These are phyloP conservation scores for Conus canariensis DNA, from an alignment of 2,888 invertebrate genomes.

Conservation along the genomic window DNA sequence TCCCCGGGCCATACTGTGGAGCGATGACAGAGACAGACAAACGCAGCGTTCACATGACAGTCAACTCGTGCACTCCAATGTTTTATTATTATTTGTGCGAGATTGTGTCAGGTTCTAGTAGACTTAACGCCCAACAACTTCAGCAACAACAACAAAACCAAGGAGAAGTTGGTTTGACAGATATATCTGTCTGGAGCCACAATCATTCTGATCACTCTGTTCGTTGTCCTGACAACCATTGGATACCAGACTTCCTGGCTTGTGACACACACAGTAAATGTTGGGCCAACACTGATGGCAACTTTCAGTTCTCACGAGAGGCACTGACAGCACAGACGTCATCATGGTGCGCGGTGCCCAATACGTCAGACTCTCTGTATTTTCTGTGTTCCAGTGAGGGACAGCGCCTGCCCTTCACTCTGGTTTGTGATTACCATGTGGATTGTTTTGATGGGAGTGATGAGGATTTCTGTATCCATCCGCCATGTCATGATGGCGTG, in stretches of 20 bases:
- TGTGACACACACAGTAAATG: neutral
- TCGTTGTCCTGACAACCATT: neutral
- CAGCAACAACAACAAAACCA: neutral
- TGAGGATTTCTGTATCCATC: conserved; percentile 4
- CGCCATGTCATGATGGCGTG: neutral
- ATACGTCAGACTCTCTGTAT: neutral
- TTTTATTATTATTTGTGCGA: neutral
- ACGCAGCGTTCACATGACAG: too few species aligned
- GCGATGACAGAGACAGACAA: too few species aligned
- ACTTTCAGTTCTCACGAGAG: neutral
- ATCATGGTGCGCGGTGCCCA: neutral
- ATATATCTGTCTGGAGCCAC: neutral
- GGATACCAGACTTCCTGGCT: neutral
- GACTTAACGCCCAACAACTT: neutral
- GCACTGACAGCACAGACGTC: neutral
- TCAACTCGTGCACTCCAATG: too few species aligned
- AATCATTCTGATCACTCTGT: neutral
- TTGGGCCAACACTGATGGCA: neutral
- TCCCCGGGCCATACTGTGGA: too few species aligned
- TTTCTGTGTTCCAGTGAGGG: neutral
- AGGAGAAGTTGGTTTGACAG: neutral
- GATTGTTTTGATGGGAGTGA: conserved; percentile 22
- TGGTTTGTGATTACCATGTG: neutral
- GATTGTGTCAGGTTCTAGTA: neutral
- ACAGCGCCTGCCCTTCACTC: conserved; percentile 10